Evolutionary conservation across 2,888 invertebrate species (phyloP), one percentile per base, ranked within the genome.

Genomic region (Himalopsyche anomala): DNA sequence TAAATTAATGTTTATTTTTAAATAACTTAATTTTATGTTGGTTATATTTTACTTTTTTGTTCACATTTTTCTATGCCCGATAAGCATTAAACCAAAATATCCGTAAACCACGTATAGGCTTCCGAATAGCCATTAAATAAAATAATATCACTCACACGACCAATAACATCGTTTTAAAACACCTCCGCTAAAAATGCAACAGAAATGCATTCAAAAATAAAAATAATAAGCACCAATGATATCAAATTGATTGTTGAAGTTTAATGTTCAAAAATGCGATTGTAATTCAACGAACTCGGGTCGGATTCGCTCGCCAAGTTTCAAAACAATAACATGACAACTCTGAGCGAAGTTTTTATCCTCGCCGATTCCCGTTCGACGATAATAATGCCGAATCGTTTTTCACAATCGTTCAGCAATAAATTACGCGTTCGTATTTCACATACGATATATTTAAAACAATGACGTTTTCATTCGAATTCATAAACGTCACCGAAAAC

Each of bases 21-120:
- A 19, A 19, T 19, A 5, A 62, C 28, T 62, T 62, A 62, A 62
- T 62, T 62, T 19, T 62, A 19, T 45, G 0, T 45, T 11, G 45
- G 45, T 45, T 45, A 45, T 45, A 45, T 62, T 69, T 15, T 55
- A 80, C 54, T 84, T 81, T 11, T 45, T 81, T 69, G 62, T 85
- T 85, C 84, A 81, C 84, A 85, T 81, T 85, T 81, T 81, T 81
- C 28, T 81, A 81, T 81, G 51, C 81, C 11, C 81, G 42, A 81
- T 19, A 62, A 81, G 42, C 51, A 45, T 81, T 81, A 81, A 80
- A 82, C 82, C 85, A 85, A 85, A 85, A 85, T 85, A 85, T 85
- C 85, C 85, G 85, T 79, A 85, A 85, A 82, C 55, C 56, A 85
- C 85, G 74, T 82, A 74, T 15, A 81, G 79, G 36, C 56, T 55